Percentiles rank a stretch among this genome's conserved stretches.
Conservation (phyloP, 2,113 vertebrate genomes). For the Tetraodon nigroviridis region DNA sequence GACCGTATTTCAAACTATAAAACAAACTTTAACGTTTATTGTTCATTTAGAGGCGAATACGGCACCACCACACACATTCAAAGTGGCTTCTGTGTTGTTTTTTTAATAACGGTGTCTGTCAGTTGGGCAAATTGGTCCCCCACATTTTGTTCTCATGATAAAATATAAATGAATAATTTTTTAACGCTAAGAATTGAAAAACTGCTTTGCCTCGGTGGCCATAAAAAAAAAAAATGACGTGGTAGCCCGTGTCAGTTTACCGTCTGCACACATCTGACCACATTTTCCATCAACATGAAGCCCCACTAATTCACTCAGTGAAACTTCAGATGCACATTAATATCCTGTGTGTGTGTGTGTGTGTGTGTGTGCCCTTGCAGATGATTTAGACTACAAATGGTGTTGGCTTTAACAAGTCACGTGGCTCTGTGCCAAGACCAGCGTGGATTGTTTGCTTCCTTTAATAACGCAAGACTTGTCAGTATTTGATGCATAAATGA, state of each 20-base stretch:
- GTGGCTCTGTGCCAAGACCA: slow-evolving; percentile 51
- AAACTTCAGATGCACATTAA: slow-evolving; percentile 34
- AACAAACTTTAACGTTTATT: slow-evolving; percentile 19
- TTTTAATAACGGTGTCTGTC: slow-evolving; percentile 19
- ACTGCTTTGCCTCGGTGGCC: slow-evolving; percentile 13
- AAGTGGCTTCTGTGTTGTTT: slow-evolving; percentile 13
- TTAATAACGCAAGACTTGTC: slow-evolving; percentile 54
- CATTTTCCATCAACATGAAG: slow-evolving; percentile 20
- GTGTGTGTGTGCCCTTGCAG: slow-evolving; percentile 43
- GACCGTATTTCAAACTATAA: slow-evolving; percentile 43
- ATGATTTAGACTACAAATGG: slow-evolving; percentile 39
- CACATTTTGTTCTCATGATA: slow-evolving; percentile 1
- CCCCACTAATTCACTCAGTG: slow-evolving; percentile 21
- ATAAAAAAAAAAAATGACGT: slow-evolving; percentile 6
- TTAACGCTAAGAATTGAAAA: slow-evolving; percentile 15
- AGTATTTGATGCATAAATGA: slow-evolving; percentile 57
- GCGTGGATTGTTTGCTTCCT: slow-evolving; percentile 51
- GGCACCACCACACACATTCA: slow-evolving; percentile 24
- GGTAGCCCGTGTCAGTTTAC: slow-evolving; percentile 19
- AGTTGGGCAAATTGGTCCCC: slow-evolving; percentile 17
- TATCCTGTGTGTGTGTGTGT: slow-evolving; percentile 35
- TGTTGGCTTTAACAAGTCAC: slow-evolving; percentile 44
- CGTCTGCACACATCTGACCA: slow-evolving; percentile 18
- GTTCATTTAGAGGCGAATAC: slow-evolving; percentile 12
- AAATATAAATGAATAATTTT: slow-evolving; percentile 31